A percentile compares a stretch with the other conserved stretches of the same genome.
phyloP scores from a whole-genome alignment of 2,113 vertebrate species.

The Ceuthmochares aereus region DNA sequence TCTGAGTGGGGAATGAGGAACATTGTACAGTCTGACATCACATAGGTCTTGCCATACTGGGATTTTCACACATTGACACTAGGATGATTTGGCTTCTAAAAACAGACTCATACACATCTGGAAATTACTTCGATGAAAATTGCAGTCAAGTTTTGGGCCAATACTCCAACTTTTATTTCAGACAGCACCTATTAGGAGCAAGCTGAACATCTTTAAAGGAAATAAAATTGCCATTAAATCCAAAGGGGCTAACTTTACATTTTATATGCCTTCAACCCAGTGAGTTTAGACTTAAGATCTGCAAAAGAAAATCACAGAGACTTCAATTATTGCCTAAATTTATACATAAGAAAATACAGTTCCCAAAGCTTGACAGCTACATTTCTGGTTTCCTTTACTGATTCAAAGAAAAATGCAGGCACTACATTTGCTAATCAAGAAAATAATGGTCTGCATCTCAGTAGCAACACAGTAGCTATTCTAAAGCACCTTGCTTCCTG shows the following conservation, averaged over 20 bases:
- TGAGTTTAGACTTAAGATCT: fast-evolving
- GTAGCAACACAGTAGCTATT: neutral
- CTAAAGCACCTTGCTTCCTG: conserved; percentile 4
- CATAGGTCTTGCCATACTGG: neutral
- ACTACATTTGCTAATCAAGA: neutral
- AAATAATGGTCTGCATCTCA: neutral
- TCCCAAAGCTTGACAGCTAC: neutral
- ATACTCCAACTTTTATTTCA: neutral
- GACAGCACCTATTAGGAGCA: neutral
- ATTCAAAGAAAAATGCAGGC: neutral
- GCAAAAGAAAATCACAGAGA: neutral
- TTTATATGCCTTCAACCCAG: neutral
- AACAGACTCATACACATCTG: neutral
- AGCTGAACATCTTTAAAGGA: neutral
- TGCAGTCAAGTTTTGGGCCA: neutral
- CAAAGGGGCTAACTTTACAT: neutral
- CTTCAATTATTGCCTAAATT: neutral
- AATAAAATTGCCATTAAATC: neutral
- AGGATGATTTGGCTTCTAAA: neutral
- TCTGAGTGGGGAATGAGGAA: neutral
- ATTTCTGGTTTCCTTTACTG: neutral
- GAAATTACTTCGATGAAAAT: neutral
- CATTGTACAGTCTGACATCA: neutral
- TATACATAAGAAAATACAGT: neutral
- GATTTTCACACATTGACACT: neutral